These are phyloP conservation scores for Peucedramus taeniatus DNA, from an alignment of 2,113 vertebrate species.

Conservation along the genomic window DNA sequence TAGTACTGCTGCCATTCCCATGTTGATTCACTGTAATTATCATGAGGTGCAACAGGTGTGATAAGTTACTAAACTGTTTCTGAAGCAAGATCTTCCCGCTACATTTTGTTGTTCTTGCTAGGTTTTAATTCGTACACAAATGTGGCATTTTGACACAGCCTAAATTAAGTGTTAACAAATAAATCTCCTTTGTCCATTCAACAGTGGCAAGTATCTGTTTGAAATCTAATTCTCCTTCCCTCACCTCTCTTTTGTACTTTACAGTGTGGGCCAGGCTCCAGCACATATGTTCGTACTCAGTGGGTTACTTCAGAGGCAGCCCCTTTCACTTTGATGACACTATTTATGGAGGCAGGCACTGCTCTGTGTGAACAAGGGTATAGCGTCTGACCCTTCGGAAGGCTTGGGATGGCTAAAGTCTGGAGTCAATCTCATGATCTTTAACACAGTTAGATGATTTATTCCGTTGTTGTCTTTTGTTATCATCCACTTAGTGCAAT, in stretches of 20 bases:
- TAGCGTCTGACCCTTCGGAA: neutral
- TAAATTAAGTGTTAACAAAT: slow-evolving; percentile 60
- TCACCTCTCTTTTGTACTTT: slow-evolving; percentile 67
- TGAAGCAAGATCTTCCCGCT: neutral
- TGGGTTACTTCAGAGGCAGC: slow-evolving; percentile 58
- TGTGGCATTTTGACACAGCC: neutral
- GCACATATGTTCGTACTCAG: slow-evolving; percentile 58
- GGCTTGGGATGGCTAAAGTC: slow-evolving; percentile 8
- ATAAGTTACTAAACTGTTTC: neutral
- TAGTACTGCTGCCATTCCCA: neutral
- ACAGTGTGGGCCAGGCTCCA: slow-evolving; percentile 50
- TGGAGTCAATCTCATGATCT: slow-evolving; percentile 52
- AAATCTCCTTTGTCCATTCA: slow-evolving; percentile 18
- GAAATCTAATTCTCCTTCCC: slow-evolving; percentile 50
- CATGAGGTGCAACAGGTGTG: neutral
- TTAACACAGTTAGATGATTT: slow-evolving; percentile 19
- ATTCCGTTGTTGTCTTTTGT: slow-evolving; percentile 39
- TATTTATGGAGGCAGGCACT: slow-evolving; percentile 60
- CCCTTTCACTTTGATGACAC: slow-evolving; percentile 55
- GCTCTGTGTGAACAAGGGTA: slow-evolving; percentile 52
- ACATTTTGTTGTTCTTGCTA: neutral
- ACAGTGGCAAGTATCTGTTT: slow-evolving; percentile 56
- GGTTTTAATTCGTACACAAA: neutral
- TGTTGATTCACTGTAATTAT: neutral
- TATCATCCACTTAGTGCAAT: slow-evolving; percentile 52